Percentiles rank a stretch among this genome's conserved stretches.
Evolutionary conservation across 2,797 vertebrate species (phyloP).

Genomic region (Leuciscus waleckii): DNA sequence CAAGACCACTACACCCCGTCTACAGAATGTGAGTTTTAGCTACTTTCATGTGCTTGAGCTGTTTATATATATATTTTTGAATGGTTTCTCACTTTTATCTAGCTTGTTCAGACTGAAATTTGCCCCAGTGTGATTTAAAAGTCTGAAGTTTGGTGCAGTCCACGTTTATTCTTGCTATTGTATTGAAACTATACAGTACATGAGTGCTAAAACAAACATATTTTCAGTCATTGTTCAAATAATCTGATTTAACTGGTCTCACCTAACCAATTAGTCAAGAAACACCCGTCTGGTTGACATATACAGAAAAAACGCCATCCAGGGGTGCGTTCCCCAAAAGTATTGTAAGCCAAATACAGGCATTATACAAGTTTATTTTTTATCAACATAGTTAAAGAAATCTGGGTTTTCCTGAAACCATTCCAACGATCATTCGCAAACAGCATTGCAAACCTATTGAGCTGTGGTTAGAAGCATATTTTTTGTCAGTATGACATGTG

Average conservation of each 20-base stretch:
- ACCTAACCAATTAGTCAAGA: too few species aligned
- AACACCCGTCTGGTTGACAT: too few species aligned
- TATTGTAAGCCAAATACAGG: background rate
- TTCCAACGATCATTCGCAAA: background rate
- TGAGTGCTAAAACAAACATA: background rate
- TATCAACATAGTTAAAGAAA: background rate
- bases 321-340: background rate
- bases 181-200: background rate
- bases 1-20: constrained; percentile 63
- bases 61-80: background rate
- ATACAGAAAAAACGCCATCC: background rate
- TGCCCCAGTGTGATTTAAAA: background rate
- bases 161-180: background rate
- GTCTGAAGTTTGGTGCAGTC: background rate
- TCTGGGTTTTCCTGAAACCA: background rate
- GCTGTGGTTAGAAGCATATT: background rate
- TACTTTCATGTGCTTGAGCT: constrained; percentile 18
- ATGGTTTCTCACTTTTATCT: constrained; percentile 5
- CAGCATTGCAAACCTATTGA: background rate
- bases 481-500: background rate
- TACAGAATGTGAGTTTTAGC: constrained; percentile 72
- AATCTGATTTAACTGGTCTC: background rate
- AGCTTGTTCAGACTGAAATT: background rate
- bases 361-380: background rate
- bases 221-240: background rate